Evolutionary conservation across 2,113 vertebrate genomes (phyloP).

Genomic region (Ictalurus furcatus): DNA sequence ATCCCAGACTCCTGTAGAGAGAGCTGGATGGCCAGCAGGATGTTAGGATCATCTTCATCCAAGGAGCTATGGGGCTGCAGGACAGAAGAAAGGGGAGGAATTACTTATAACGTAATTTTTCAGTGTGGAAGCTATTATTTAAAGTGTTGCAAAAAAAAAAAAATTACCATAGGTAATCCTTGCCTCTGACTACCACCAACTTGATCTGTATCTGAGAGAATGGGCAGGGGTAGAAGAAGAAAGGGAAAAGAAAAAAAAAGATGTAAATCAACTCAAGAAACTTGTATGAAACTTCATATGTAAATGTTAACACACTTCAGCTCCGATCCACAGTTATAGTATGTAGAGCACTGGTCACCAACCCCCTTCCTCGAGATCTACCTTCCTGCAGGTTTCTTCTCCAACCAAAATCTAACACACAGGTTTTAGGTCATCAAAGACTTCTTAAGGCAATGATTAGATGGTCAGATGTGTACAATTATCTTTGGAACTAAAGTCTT

Average conservation of each 20-base stretch:
- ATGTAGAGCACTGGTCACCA: too few species aligned
- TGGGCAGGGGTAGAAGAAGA: too few species aligned
- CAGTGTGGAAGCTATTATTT: background rate
- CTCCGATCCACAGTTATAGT: background rate
- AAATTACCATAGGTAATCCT: slow-evolving; percentile 82
- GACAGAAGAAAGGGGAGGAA: background rate
- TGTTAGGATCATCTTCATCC: slow-evolving; percentile 97
- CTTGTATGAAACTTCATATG: background rate
- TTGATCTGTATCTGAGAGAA: slow-evolving; percentile 81
- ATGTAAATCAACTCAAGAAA: background rate
- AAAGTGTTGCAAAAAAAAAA: slow-evolving; percentile 57
- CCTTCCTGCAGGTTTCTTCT: too few species aligned
- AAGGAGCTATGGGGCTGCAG: slow-evolving; percentile 87
- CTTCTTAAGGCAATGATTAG: too few species aligned
- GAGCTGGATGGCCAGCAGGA: slow-evolving; percentile 94
- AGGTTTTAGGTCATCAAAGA: too few species aligned
- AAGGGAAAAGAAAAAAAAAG: background rate
- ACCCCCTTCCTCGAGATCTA: too few species aligned
- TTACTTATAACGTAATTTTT: background rate
- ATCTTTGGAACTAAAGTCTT: too few species aligned
- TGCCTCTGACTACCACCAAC: slow-evolving; percentile 79
- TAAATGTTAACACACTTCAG: background rate
- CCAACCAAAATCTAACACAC: too few species aligned
- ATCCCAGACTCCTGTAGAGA: slow-evolving; percentile 94
- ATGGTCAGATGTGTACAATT: too few species aligned